Evolutionary conservation across 2,888 invertebrate genomes (phyloP).

Genomic region (Hetaerina titia): DNA sequence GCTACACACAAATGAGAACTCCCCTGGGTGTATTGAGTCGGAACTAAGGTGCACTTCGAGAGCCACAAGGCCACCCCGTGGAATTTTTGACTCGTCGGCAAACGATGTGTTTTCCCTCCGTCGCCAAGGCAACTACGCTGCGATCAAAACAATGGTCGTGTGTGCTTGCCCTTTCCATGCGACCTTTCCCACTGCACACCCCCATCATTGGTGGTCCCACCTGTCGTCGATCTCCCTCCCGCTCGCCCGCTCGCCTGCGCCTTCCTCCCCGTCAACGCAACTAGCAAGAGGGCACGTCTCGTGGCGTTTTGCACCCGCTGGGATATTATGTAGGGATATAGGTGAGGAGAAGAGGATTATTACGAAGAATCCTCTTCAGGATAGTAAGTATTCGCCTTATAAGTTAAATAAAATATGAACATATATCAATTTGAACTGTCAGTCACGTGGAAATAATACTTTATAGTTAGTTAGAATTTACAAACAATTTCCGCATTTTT

Average conservation of each 20-base stretch:
- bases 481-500: too few species aligned
- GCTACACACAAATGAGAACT: too few species aligned
- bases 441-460: too few species aligned
- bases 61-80: neutral
- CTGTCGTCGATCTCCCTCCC: neutral
- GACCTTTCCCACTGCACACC: neutral
- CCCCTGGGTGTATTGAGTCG: too few species aligned
- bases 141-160: slow-evolving; percentile 52
- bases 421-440: too few species aligned
- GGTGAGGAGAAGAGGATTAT: neutral
- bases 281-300: neutral
- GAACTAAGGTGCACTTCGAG: too few species aligned
- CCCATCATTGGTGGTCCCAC: neutral
- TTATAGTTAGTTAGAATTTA: too few species aligned
- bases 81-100: slow-evolving; percentile 10
- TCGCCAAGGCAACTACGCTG: slow-evolving; percentile 27
- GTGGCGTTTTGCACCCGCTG: neutral
- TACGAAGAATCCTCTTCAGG: neutral
- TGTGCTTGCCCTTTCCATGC: slow-evolving; percentile 33
- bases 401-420: too few species aligned
- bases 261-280: neutral
- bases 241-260: neutral
- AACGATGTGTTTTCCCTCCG: slow-evolving; percentile 14
- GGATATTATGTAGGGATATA: neutral
- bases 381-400: neutral